phyloP scores from a whole-genome alignment of 2,888 invertebrate species.

The Anaspis maculata region DNA sequence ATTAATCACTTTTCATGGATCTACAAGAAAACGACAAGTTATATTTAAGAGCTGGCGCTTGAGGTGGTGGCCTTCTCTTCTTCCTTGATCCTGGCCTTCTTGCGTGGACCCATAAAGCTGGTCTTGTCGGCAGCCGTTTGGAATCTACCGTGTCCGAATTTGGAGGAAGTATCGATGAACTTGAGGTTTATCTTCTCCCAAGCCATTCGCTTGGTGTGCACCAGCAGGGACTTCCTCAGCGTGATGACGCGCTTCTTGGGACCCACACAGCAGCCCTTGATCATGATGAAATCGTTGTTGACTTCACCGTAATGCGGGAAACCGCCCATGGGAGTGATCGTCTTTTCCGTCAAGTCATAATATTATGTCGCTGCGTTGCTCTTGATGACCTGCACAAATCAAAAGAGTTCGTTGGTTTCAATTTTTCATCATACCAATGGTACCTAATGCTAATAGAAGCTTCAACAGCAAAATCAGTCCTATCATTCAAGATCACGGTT shows the following conservation, averaged over 20 bases:
- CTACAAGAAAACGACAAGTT: too few species aligned
- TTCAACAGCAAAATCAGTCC: slow-evolving; percentile 43
- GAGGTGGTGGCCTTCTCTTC: slow-evolving; percentile 60
- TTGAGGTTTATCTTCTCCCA: slow-evolving; percentile 97
- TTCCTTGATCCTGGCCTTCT: slow-evolving; percentile 85
- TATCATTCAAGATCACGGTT: slow-evolving; percentile 43
- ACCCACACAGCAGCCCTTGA: slow-evolving; percentile 94
- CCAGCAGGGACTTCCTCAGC: slow-evolving; percentile 86
- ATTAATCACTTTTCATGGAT: too few species aligned
- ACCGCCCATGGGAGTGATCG: slow-evolving; percentile 99
- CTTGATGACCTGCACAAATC: slow-evolving; percentile 74
- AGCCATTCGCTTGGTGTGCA: slow-evolving; percentile 90
- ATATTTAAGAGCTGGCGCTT: slow-evolving; percentile 15
- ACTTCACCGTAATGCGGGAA: slow-evolving; percentile 99
- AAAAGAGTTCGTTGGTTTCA: too few species aligned
- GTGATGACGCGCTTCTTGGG: slow-evolving; percentile 96
- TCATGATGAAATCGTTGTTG: slow-evolving; percentile 97
- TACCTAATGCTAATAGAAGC: too few species aligned
- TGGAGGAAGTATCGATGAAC: slow-evolving; percentile 98
- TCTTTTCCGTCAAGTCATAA: slow-evolving; percentile 90
- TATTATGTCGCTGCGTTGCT: slow-evolving; percentile 98
- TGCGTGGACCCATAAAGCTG: slow-evolving; percentile 92
- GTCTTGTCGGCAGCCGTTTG: slow-evolving; percentile 97
- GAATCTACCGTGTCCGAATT: slow-evolving; percentile 99
- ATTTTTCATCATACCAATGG: too few species aligned